Conservation (phyloP, 2,888 invertebrate species). For the Rotaria magnacalcarata region DNA sequence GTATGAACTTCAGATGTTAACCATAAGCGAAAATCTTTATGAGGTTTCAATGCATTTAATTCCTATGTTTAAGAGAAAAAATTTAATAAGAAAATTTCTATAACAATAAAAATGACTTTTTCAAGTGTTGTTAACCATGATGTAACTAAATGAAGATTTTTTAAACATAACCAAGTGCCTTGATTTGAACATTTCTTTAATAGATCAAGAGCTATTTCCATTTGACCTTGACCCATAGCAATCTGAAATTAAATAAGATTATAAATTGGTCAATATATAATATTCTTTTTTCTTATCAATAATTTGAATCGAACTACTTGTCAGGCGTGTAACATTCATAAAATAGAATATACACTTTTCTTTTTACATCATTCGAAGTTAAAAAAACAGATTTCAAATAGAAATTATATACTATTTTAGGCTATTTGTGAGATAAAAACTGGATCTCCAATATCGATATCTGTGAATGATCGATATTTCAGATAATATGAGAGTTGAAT, state of each 20-base stretch:
- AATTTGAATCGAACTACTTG: too few relatives aligned
- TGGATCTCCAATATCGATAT: too few relatives aligned
- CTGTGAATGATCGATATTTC: too few relatives aligned
- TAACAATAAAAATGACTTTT: constrained; percentile 59
- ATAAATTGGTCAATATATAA: too few relatives aligned
- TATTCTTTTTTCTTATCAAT: too few relatives aligned
- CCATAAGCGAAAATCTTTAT: constrained; percentile 72
- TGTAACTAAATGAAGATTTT: constrained; percentile 74
- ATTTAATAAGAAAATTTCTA: neutral
- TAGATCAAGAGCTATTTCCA: constrained; percentile 65
- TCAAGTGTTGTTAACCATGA: constrained; percentile 70
- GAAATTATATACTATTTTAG: too few relatives aligned
- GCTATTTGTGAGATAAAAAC: too few relatives aligned
- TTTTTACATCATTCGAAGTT: too few relatives aligned
- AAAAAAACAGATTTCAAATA: too few relatives aligned
- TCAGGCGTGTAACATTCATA: too few relatives aligned
- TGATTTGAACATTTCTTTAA: constrained; percentile 65
- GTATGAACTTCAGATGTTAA: constrained; percentile 77
- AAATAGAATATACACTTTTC: too few relatives aligned
- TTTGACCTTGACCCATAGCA: constrained; percentile 76
- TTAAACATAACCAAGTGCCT: constrained; percentile 74
- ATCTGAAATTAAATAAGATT: neutral
- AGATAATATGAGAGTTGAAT: too few relatives aligned
- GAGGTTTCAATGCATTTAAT: constrained; percentile 62
- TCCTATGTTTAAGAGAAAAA: constrained; percentile 56